A percentile compares a stretch with the other conserved stretches of the same genome.
These are phyloP conservation scores for Gymnogyps californianus DNA, from an alignment of 2,113 vertebrate genomes.

Conservation along the genomic window DNA sequence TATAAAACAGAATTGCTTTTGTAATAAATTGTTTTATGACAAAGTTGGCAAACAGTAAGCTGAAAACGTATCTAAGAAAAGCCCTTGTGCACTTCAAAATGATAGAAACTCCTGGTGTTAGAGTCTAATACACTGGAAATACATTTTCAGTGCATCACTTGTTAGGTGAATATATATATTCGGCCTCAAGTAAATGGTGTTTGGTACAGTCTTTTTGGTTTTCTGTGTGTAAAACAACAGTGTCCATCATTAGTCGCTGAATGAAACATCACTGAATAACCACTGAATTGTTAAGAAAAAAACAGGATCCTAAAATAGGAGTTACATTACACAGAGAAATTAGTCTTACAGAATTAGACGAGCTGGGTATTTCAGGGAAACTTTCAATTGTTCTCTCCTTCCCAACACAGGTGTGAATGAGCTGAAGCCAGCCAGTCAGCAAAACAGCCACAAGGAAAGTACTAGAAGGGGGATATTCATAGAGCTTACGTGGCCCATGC, in stretches of 20 bases:
- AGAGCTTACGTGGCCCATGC: neutral
- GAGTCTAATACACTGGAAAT: neutral
- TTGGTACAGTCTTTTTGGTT: neutral
- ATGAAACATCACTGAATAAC: neutral
- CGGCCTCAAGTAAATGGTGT: neutral
- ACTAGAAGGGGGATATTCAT: neutral
- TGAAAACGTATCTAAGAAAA: slow-evolving; percentile 12
- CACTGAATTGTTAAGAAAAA: neutral
- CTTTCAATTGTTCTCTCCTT: neutral
- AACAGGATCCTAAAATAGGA: neutral
- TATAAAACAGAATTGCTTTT: slow-evolving; percentile 28
- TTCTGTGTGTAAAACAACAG: neutral
- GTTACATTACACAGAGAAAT: neutral
- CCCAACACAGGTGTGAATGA: neutral
- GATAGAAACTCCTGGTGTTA: neutral
- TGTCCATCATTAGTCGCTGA: neutral
- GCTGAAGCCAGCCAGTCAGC: neutral
- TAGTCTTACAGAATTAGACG: neutral
- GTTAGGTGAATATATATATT: neutral
- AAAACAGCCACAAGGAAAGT: neutral
- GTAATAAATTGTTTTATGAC: slow-evolving; percentile 32
- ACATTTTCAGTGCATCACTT: neutral
- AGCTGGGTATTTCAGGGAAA: neutral
- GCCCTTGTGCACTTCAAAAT: neutral
- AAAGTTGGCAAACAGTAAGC: neutral